phyloP scores from a whole-genome alignment of 2,113 vertebrate genomes.

The Trochalopteron elliotii region DNA sequence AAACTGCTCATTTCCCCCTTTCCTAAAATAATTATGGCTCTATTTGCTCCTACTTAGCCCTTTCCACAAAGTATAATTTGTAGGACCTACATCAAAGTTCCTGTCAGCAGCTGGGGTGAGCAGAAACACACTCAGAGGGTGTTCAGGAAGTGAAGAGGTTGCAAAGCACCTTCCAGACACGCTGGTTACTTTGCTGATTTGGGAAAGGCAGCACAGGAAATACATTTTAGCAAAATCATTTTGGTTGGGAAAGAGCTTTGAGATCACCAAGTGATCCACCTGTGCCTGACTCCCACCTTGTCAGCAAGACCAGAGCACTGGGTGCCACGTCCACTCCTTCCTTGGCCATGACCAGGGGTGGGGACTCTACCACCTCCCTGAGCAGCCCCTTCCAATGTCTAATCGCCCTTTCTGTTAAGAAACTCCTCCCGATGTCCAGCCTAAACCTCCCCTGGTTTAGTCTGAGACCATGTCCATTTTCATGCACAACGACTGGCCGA shows the following conservation, averaged over 20 bases:
- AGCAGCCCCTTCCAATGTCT: not conserved
- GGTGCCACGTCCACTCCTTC: not conserved
- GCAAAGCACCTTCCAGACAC: not conserved
- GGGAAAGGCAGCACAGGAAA: not conserved
- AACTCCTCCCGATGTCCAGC: not conserved
- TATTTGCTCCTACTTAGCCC: not conserved
- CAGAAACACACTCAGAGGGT: not conserved
- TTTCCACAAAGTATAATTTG: not conserved
- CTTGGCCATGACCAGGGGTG: not conserved
- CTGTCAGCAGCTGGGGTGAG: not conserved
- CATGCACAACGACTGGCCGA: too few species aligned
- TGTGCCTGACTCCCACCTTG: not conserved
- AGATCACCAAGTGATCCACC: not conserved
- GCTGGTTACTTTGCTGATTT: not conserved
- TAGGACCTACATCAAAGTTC: not conserved
- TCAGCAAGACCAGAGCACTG: not conserved
- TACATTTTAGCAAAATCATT: fast-evolving
- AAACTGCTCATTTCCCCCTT: not conserved
- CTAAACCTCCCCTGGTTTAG: not conserved
- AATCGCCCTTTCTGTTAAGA: not conserved
- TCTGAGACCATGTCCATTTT: not conserved
- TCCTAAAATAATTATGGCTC: not conserved
- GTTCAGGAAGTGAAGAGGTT: fast-evolving
- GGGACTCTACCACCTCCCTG: too few species aligned
- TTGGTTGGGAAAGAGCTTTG: not conserved